These are phyloP conservation scores for Strix uralensis DNA, from an alignment of 2,113 vertebrate genomes.

Conservation along the genomic window DNA sequence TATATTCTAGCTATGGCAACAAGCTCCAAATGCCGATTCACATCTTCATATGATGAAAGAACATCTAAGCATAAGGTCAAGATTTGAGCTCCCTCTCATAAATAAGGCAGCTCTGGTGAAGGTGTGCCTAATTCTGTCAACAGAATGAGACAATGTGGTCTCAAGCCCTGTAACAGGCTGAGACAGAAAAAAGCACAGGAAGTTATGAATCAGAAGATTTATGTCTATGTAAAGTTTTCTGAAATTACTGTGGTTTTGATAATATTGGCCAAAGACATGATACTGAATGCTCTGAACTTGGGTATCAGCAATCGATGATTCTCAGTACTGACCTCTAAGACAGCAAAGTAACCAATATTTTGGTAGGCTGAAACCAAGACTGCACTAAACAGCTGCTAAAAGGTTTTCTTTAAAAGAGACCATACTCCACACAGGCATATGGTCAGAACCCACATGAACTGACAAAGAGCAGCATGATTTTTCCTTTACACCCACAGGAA, in stretches of 20 bases:
- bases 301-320: background rate
- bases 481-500: background rate
- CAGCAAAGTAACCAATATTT: background rate
- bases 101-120: background rate
- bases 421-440: background rate
- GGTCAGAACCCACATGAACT: background rate
- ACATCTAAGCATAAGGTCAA: background rate
- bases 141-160: background rate
- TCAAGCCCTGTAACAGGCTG: background rate
- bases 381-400: background rate
- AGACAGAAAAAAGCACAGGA: background rate
- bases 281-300: background rate
- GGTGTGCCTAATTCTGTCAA: background rate
- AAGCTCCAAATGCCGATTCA: background rate
- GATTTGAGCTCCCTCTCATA: background rate
- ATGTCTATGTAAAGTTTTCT: background rate
- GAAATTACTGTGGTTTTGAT: background rate
- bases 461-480: background rate
- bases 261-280: background rate
- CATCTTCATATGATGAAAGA: background rate
- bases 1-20: background rate
- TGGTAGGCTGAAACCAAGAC: background rate
- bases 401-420: background rate
- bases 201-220: background rate
- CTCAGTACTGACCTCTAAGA: background rate